These are phyloP conservation scores for Channa argus DNA, from an alignment of 2,113 vertebrate species.

Conservation along the genomic window DNA sequence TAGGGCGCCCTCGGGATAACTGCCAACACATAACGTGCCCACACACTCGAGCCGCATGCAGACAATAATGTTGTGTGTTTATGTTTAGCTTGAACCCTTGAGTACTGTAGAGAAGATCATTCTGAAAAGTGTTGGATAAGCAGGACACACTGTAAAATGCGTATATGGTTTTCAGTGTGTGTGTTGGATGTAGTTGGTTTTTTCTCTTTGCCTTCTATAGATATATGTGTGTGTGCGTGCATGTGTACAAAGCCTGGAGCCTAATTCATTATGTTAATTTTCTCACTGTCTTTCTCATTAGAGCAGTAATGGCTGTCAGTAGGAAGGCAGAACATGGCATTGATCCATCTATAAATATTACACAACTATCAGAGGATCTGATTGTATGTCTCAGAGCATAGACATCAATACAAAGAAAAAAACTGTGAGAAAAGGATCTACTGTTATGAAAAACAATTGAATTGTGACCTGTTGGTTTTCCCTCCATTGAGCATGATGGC, in stretches of 20 bases:
- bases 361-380: conserved; percentile 22
- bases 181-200: conserved; percentile 13
- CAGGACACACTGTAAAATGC: conserved; percentile 29
- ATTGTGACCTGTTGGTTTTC: background rate
- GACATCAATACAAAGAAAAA: background rate
- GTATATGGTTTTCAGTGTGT: conserved; percentile 16
- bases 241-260: conserved; percentile 39
- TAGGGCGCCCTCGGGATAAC: conserved; percentile 20
- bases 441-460: conserved; percentile 13
- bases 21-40: background rate
- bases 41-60: conserved; percentile 25
- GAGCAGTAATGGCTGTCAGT: conserved; percentile 63
- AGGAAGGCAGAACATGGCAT: conserved; percentile 58
- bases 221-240: conserved; percentile 19
- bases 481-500: background rate
- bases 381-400: background rate
- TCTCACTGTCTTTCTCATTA: conserved; percentile 67
- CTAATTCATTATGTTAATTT: conserved; percentile 62
- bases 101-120: conserved; percentile 44
- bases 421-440: background rate
- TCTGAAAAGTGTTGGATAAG: conserved; percentile 49
- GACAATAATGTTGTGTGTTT: conserved; percentile 18
- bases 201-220: conserved; percentile 1
- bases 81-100: conserved; percentile 22
- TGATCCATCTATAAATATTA: conserved; percentile 67